Evolutionary conservation across 2,888 invertebrate genomes (phyloP), one percentile per base, ranked within the genome.

Genomic region (Diachrysia chrysitis): DNA sequence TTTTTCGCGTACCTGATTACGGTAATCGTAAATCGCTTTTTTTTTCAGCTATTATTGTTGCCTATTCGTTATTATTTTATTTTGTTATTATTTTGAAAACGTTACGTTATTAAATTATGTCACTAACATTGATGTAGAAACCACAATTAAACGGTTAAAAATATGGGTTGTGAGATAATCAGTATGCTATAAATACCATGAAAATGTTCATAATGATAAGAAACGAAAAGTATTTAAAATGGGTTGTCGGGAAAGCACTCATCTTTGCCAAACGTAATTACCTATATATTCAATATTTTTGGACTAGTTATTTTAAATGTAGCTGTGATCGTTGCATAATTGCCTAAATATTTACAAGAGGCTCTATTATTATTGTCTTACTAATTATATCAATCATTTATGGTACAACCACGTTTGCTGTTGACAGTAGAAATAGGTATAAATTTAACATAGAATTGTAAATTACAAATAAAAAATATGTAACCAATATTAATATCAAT

Each of bases 1-100:
- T 78, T 79, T 74, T 68, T 60, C 53, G 69, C 69, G 83, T 85
- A 84, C 84, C 87, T 87, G 82, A 80, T 80, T 72, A 61, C 55
- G 66, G 70, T 75, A 71, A 81, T 73, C 63, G 55, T 79, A 51
- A 66, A 73, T 68, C 54, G 76, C 70, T 67, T 80, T 65, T 78
- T 73, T 75, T 78, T 73, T 75, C 57, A 76, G 69, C 80, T 83
- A 78, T 76, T 72, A 63, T 83, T 83, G 73, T 85, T 79, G 68
- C 65, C 66, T 66, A 58, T 71, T 66, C 17, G 68, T 77, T 74
- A 76, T 78, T 79, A 75, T 73, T 74, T 82, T 80, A n/a, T n/a
- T 82, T 83, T 82, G 68, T 73, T 83, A 64, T 75, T 81, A 58
- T 65, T 82, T 77, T 73, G 66, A 76, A 73, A 67, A 66, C 25